Base-by-base conservation (phyloP, 2,888 invertebrate species). In the Nycteola revayana region DNA sequence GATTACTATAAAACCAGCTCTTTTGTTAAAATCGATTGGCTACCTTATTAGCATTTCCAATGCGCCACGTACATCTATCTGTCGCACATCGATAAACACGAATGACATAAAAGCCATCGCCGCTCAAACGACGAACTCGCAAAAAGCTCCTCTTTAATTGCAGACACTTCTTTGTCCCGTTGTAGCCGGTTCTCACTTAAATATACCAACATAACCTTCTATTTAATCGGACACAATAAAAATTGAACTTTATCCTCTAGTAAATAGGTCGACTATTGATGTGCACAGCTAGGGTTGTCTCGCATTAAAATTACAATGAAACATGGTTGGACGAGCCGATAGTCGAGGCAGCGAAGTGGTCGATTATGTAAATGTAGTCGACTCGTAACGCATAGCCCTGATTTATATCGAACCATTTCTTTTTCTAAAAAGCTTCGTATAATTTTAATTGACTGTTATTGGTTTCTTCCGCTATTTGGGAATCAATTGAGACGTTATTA, bases 271-370 rank as follows among this genome's bases (percentile, higher is more conserved):
- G 5, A 2, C 3, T 8, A 3, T 41, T 7, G 8, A 8, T 7
- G 7, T 24, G 10, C 4, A 20, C 7, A 29, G 7, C 8, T 25
- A 36, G 23, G 36, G 44, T 44, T 43, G 43, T 24, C 36, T 38
- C 43, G 49, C 59, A 65, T 66, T 66, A 66, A 63, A 64, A 65
- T 66, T 66, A 66, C 66, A 63, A 63, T 66, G 65, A 66, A 63
- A 66, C 66, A 61, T 60, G 59, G 60, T 43, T 46, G 57, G 54
- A 56, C 51, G 64, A 62, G 29, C 42, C 55, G 55, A 53, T 53
- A 53, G 53, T 53, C 55, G 48, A 51, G 49, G 49, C 44, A 48
- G 49, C 52, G 47, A 58, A 57, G 62, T 56, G 58, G 53, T 49
- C 62, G 60, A 65, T 64, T 66, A 64, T 64, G 62, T 55, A 53